Conservation (phyloP, 1,140 invertebrate genomes). For the Cyphomyrmex costatus region DNA sequence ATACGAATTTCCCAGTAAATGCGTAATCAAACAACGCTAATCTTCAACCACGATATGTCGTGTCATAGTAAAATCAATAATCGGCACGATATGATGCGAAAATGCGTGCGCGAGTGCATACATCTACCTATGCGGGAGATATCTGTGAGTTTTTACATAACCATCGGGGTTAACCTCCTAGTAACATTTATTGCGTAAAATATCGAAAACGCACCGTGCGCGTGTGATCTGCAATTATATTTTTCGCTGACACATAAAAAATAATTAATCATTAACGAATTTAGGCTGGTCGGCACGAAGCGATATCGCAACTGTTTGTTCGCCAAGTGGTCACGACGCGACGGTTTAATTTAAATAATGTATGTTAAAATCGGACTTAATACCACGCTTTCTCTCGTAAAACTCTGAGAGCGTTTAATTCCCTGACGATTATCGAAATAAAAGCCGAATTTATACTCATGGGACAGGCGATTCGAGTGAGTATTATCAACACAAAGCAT, state of each 20-base stretch:
- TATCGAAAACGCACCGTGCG: neutral
- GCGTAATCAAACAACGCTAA: neutral
- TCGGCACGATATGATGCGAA: neutral
- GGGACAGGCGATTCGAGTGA: constrained; percentile 7
- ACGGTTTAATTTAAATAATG: constrained; percentile 45
- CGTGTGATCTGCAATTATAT: neutral
- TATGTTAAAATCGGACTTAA: constrained; percentile 53
- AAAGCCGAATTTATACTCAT: constrained; percentile 49
- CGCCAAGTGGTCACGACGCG: constrained; percentile 1
- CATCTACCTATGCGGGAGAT: neutral
- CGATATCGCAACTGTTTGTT: constrained; percentile 28
- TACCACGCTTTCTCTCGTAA: constrained; percentile 20
- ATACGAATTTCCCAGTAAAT: neutral
- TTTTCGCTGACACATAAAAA: constrained; percentile 12
- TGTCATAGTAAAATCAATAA: constrained; percentile 9
- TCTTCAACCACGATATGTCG: constrained; percentile 9
- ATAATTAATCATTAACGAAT: constrained; percentile 41
- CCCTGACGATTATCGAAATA: constrained; percentile 58
- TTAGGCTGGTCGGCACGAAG: neutral
- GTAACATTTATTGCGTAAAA: constrained; percentile 15
- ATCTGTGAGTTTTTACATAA: constrained; percentile 20
- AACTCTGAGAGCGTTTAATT: constrained; percentile 50
- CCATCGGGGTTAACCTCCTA: neutral
- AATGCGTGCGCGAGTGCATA: neutral
- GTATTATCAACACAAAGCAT: constrained; percentile 20